These are phyloP conservation scores for Drosophila flavopinicola DNA, from an alignment of 2,888 invertebrate genomes.

Conservation along the genomic window DNA sequence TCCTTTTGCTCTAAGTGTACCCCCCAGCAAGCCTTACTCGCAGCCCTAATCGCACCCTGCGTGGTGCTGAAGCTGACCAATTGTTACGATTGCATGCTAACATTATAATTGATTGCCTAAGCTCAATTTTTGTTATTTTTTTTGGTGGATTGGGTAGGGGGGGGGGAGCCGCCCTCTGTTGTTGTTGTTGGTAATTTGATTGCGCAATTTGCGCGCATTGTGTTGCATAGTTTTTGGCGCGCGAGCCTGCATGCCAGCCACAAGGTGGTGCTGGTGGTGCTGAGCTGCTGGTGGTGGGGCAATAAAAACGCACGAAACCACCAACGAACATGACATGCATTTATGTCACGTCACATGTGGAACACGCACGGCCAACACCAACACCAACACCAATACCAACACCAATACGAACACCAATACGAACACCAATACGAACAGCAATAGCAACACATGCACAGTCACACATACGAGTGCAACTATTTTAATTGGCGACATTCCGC, in stretches of 20 bases:
- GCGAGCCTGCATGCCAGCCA: conserved; percentile 47
- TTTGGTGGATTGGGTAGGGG: neutral
- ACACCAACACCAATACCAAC: conserved; percentile 16
- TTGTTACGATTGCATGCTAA: conserved; percentile 73
- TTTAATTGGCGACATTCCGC: conserved; percentile 84
- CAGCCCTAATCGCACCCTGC: no score
- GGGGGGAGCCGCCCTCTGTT: conserved; percentile 19
- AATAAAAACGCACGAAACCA: conserved; percentile 64
- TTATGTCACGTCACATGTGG: conserved; percentile 82
- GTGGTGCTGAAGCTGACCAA: conserved; percentile 45
- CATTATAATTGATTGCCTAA: conserved; percentile 78
- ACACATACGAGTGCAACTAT: conserved; percentile 68
- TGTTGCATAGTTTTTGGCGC: conserved; percentile 82
- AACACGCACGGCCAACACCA: conserved; percentile 67
- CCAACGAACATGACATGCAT: conserved; percentile 82
- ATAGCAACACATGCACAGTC: conserved; percentile 13
- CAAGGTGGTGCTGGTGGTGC: conserved; percentile 9
- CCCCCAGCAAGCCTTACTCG: neutral
- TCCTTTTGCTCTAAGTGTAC: no score
- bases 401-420: conserved; percentile 40
- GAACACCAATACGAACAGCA: conserved; percentile 9
- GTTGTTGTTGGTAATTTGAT: conserved; percentile 71
- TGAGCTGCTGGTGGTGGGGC: conserved; percentile 22
- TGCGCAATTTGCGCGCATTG: conserved; percentile 82
- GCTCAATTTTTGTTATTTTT: conserved; percentile 37